These are phyloP conservation scores for Eristalis tenax DNA, from an alignment of 2,888 invertebrate genomes.

Conservation along the genomic window DNA sequence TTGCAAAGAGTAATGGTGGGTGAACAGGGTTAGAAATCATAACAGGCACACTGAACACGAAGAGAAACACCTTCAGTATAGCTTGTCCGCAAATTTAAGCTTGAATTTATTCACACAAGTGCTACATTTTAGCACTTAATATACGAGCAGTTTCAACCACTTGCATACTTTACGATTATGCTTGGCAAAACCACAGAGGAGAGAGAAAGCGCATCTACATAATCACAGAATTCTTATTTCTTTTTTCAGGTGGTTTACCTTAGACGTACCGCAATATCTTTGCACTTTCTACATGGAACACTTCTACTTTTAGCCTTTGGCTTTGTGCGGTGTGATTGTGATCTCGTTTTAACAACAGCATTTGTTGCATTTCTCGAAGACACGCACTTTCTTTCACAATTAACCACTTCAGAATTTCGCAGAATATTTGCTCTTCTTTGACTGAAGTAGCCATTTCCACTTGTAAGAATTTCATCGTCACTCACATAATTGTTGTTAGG, in stretches of 20 bases:
- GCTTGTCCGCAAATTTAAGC: not conserved
- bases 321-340: not conserved
- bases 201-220: constrained; percentile 11
- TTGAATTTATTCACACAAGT: not conserved
- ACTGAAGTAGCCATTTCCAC: constrained; percentile 75
- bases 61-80: not conserved
- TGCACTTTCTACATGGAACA: constrained; percentile 80
- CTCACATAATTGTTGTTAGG: constrained; percentile 22
- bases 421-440: constrained; percentile 69
- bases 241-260: constrained; percentile 74
- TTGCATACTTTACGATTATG: not conserved
- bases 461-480: constrained; percentile 45
- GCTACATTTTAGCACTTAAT: not conserved
- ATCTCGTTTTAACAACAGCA: constrained; percentile 7
- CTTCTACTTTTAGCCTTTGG: constrained; percentile 57
- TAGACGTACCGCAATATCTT: constrained; percentile 77
- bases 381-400: constrained; percentile 10
- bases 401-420: not conserved
- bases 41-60: not conserved
- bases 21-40: not conserved
- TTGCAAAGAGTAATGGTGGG: not conserved
- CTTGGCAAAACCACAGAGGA: not conserved
- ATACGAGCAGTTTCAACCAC: not conserved
- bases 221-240: not conserved
- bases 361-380: constrained; percentile 1